These are phyloP conservation scores for Mallotus villosus DNA, from an alignment of 2,797 vertebrate genomes.

Conservation along the genomic window DNA sequence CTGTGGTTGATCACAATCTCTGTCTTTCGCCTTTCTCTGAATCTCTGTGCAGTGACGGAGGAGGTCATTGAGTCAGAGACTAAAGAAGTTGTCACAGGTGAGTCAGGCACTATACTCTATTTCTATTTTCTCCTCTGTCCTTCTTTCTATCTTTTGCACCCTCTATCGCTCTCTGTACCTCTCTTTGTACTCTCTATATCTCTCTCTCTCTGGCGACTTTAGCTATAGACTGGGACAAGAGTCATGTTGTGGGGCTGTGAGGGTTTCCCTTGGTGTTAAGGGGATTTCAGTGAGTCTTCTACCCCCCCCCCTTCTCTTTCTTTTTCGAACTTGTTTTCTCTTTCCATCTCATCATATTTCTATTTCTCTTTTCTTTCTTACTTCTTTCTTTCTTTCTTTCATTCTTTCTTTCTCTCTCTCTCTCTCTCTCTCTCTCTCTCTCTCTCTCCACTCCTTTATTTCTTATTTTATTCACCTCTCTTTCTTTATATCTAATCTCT, in stretches of 20 bases:
- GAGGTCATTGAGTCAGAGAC: not conserved
- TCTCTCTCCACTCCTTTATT: not conserved
- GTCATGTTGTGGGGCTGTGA: not conserved
- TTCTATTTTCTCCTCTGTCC: no score
- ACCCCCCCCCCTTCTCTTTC: no score
- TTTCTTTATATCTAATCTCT: not conserved
- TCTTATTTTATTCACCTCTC: not conserved
- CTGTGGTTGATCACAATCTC: not conserved
- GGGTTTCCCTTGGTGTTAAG: not conserved
- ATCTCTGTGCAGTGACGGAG: conserved; percentile 7
- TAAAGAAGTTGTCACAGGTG: conserved; percentile 8
- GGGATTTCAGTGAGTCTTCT: not conserved
- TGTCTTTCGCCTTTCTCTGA: not conserved
- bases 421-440: not conserved
- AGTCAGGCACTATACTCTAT: not conserved
- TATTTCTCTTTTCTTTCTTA: not conserved
- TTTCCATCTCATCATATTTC: not conserved
- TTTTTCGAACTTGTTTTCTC: not conserved
- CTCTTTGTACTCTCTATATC: no score
- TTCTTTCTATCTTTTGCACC: no score
- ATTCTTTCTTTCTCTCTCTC: no score
- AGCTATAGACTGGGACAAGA: no score
- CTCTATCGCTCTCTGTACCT: no score
- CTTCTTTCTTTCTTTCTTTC: no score
- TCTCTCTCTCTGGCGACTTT: no score